Percentiles rank a stretch among this genome's conserved stretches.
Conservation (phyloP, 1,140 invertebrate species). For the Drosophila bocki region DNA sequence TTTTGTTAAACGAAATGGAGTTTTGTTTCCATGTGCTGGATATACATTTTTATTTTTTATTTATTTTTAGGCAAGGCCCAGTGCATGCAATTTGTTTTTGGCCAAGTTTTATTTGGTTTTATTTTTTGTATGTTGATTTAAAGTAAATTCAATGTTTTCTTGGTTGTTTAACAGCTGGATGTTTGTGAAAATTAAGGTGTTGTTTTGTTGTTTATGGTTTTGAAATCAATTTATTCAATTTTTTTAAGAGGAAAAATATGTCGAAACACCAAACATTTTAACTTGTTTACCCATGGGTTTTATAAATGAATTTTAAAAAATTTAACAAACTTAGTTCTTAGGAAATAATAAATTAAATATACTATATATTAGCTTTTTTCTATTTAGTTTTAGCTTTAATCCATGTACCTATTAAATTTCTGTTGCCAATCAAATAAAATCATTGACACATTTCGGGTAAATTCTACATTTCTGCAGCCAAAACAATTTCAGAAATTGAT, state of each 20-base stretch:
- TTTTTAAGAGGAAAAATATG: not conserved
- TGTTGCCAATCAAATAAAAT: conserved; percentile 15
- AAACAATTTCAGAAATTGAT: conserved; percentile 46
- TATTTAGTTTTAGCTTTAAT: not conserved
- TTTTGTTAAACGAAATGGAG: conserved; percentile 36
- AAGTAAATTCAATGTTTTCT: conserved; percentile 8
- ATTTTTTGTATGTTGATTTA: conserved; percentile 16
- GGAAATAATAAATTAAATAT: too few species aligned
- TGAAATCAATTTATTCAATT: not conserved
- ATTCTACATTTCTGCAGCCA: conserved; percentile 23
- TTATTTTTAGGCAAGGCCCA: conserved; percentile 20
- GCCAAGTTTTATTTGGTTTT: conserved; percentile 11
- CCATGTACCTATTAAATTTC: conserved; percentile 2
- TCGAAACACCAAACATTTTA: not conserved
- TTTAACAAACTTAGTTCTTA: too few species aligned
- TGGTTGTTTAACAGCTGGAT: conserved; percentile 1
- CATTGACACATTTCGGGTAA: conserved; percentile 46
- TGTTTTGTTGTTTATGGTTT: not conserved
- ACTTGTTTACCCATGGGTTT: not conserved
- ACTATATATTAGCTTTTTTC: too few species aligned
- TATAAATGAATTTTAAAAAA: too few species aligned
- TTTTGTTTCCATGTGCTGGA: conserved; percentile 44
- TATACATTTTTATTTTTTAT: conserved; percentile 16
- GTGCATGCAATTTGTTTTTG: conserved; percentile 8
- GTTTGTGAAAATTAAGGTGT: not conserved